These are phyloP conservation scores for Zaprionus kolodkinae DNA, from an alignment of 1,140 invertebrate genomes.

Conservation along the genomic window DNA sequence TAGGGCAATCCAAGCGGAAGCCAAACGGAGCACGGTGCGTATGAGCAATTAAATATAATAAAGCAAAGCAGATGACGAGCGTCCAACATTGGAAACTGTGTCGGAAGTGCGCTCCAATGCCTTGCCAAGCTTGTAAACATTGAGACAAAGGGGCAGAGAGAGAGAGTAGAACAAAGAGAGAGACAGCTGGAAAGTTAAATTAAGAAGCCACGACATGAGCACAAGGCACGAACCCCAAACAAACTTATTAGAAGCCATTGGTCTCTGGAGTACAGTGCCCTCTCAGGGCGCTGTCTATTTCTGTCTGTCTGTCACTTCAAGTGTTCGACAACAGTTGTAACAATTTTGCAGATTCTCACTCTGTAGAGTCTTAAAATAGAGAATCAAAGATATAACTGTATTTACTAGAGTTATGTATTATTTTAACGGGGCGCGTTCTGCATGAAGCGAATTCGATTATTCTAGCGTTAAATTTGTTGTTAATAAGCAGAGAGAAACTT, in stretches of 20 bases:
- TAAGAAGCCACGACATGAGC: conserved; percentile 4
- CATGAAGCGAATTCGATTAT: background rate
- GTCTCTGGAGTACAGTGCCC: background rate
- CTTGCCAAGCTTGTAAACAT: conserved; percentile 17
- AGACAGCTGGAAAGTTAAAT: conserved; percentile 1
- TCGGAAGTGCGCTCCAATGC: conserved; percentile 57
- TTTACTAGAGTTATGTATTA: background rate
- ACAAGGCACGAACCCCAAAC: background rate
- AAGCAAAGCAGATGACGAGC: conserved; percentile 51
- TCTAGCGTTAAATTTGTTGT: background rate
- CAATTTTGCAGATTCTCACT: background rate
- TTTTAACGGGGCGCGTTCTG: background rate
- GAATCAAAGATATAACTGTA: background rate
- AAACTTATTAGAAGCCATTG: background rate
- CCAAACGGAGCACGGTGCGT: conserved; percentile 51
- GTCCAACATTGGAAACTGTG: conserved; percentile 52
- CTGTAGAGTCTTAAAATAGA: background rate
- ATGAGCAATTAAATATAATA: conserved; percentile 71
- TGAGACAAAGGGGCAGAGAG: conserved; percentile 1
- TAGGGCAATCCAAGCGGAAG: conserved; percentile 27
- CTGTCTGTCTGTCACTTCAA: background rate
- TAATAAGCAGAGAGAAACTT: conserved; percentile 3
- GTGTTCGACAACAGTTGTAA: conserved; percentile 2
- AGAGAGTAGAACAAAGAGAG: background rate
- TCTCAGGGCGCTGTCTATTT: background rate